phyloP scores from a whole-genome alignment of 2,113 vertebrate species.

The Rhodinocichla rosea region DNA sequence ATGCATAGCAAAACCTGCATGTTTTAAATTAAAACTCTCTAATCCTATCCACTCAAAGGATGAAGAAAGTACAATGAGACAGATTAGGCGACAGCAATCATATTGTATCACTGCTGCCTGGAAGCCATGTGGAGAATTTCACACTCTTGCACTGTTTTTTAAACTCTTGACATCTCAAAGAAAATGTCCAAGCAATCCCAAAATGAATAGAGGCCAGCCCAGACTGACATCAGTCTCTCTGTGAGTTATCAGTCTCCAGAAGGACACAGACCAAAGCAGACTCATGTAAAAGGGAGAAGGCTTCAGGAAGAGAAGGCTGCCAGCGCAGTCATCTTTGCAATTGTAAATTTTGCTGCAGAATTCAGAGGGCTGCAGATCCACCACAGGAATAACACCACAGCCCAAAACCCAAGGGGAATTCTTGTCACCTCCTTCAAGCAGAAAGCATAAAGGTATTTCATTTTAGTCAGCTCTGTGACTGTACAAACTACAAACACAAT shows the following conservation, averaged over 20 bases:
- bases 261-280: neutral
- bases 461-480: neutral
- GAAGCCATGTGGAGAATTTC: neutral
- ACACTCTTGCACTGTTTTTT: neutral
- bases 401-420: neutral
- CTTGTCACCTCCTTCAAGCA: neutral
- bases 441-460: neutral
- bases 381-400: neutral
- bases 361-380: neutral
- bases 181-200: neutral
- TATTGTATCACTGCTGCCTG: neutral
- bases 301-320: neutral
- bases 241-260: neutral
- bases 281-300: neutral
- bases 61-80: conserved; percentile 37
- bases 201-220: neutral
- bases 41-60: conserved; percentile 45
- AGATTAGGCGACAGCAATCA: conserved; percentile 22
- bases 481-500: neutral
- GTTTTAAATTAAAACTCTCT: conserved; percentile 49
- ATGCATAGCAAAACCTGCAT: conserved; percentile 40
- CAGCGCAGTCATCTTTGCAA: neutral
- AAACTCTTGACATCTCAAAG: neutral
- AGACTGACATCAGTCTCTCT: neutral
- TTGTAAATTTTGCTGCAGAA: neutral